phyloP scores from a whole-genome alignment of 2,113 vertebrate genomes.

The Neodon shergylaensis region DNA sequence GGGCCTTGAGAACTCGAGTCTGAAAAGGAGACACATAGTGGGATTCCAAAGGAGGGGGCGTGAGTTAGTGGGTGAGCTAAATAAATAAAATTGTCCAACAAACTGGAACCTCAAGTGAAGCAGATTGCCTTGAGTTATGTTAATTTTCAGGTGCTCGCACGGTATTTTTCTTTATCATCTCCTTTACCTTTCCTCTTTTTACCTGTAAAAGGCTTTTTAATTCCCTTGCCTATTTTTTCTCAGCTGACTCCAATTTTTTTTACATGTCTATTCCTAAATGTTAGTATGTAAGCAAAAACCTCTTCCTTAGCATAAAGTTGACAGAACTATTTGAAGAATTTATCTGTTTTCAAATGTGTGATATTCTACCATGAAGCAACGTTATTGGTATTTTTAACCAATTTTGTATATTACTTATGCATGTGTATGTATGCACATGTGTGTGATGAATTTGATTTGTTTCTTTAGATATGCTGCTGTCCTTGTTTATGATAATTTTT shows the following conservation, averaged over 20 bases:
- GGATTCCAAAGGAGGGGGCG: not conserved
- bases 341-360: not conserved
- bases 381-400: slow-evolving; percentile 8
- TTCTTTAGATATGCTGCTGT: not conserved
- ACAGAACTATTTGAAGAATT: not conserved
- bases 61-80: not conserved
- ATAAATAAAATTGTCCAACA: not conserved
- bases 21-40: not conserved
- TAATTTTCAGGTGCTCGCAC: not conserved
- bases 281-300: not conserved
- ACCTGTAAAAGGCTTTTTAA: not conserved
- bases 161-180: not conserved
- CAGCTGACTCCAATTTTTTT: not conserved
- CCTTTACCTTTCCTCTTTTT: slow-evolving; percentile 17
- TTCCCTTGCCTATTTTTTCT: slow-evolving; percentile 11
- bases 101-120: not conserved
- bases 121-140: not conserved
- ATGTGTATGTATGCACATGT: not conserved
- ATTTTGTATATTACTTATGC: not conserved
- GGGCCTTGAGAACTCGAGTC: not conserved
- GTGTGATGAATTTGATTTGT: not conserved
- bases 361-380: not conserved
- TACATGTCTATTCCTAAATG: not conserved
- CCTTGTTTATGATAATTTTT: not conserved
- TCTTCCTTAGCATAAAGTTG: slow-evolving; percentile 24